Base-by-base conservation (phyloP, 2,113 vertebrate genomes). In the Vulpes vulpes region DNA sequence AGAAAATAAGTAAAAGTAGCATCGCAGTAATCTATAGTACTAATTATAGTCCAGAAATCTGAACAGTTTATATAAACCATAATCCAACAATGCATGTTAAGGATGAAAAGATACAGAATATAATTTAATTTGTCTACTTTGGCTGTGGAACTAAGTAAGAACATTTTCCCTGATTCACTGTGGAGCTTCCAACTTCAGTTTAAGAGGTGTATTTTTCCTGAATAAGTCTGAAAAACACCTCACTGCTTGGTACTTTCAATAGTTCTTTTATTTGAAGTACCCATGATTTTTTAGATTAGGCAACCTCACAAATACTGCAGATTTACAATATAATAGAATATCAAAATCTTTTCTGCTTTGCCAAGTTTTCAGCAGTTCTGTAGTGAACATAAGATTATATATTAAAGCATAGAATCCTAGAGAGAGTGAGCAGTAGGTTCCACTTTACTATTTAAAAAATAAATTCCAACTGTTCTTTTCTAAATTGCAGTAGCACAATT, bases 281-380 rank as follows among this genome's bases (percentile, higher is more conserved):
- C 49, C 17, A 17, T 62, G 62, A 30, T 79, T 78, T 64, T 95
- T 92, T 83, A 94, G n/a, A 89, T 6, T 32, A 53, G 59, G 3
- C 15, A 88, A 65, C 11, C 60, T 96, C n/a, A 94, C 71, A 81
- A 89, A 92, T 35, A n/a, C 83, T 82, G 38, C n/a, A 85, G 87
- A 65, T 85, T 55, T 91, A 53, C 20, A 62, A 69, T 89, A 32
- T 38, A 95, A 95, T 89, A 84, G n/a, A 78, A 87, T 76, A 94
- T 73, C 35, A 64, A 59, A 81, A 17, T 95, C 3, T 55, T 92
- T 94, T 86, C 57, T 80, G 20, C 38, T 15, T n/a, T 80, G 74
- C n/a, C 76, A 88, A 73, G 12, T 59, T 65, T 67, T 92, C 62
- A 87, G 32, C 12, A 76, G n/a, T 78, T 95, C 51, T 76, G 35